A percentile compares a stretch with the other conserved stretches of the same genome.
Conservation (phyloP, 2,113 vertebrate species). For the Rhynchomys soricoides region DNA sequence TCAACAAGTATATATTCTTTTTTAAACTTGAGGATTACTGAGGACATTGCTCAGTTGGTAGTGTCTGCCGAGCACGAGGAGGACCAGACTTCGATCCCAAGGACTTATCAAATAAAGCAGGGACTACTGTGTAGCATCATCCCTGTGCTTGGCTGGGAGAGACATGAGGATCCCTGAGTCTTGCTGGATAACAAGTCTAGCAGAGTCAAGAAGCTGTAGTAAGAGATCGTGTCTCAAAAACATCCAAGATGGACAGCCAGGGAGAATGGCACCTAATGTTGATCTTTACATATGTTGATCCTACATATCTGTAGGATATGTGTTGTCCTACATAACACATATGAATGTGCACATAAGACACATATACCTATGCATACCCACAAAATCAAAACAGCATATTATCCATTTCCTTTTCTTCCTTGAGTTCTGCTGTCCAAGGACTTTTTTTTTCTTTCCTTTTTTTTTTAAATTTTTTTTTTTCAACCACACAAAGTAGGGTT, state of each 20-base stretch:
- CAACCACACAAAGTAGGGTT: neutral
- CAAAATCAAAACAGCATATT: neutral
- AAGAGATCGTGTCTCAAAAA: neutral
- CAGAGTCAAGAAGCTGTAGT: no score
- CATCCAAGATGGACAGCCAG: neutral
- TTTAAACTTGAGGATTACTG: neutral
- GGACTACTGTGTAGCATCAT: fast-evolving
- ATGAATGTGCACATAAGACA: neutral
- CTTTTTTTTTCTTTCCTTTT: no score
- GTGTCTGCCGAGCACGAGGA: neutral
- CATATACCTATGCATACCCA: neutral
- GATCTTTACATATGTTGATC: no score
- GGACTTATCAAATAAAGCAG: neutral
- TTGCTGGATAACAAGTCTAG: neutral
- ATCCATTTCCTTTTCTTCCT: slow-evolving; percentile 6
- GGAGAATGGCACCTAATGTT: neutral
- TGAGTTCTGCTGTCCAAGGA: neutral
- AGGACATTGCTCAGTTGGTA: no score
- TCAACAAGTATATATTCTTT: neutral
- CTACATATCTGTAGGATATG: no score
- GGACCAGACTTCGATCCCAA: no score
- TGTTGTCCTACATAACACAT: neutral
- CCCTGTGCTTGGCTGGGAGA: neutral
- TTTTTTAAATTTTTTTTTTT: slow-evolving; percentile 16
- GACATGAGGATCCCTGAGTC: no score